Evolutionary conservation across 1,140 invertebrate genomes (phyloP).

Genomic region (Epicauta chinensis): DNA sequence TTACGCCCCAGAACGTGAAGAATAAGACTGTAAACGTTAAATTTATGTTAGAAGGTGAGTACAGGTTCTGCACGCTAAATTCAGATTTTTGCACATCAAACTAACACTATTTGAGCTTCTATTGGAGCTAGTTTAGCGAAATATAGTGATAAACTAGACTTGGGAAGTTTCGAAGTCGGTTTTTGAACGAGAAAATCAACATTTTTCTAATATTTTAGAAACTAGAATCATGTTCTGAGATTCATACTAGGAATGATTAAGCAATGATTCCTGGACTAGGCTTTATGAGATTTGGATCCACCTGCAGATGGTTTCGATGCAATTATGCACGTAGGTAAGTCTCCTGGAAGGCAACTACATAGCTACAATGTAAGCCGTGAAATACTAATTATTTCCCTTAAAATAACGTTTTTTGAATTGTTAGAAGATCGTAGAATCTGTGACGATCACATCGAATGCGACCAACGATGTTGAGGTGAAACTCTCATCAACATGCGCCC

Average conservation of each 20-base stretch:
- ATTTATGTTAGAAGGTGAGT: no score
- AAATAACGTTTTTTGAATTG: constrained; percentile 24
- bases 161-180: no score
- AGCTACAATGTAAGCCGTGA: constrained; percentile 60
- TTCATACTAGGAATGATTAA: no score
- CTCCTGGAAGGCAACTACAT: constrained; percentile 67
- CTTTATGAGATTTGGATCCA: constrained; percentile 93
- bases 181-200: no score
- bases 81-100: no score
- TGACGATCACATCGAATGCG: constrained; percentile 85
- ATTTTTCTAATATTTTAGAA: no score
- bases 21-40: constrained; percentile 1
- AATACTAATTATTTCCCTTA: background rate
- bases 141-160: no score
- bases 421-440: constrained; percentile 83
- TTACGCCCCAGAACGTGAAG: background rate
- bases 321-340: constrained; percentile 94
- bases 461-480: constrained; percentile 74
- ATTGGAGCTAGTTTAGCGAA: no score
- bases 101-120: no score
- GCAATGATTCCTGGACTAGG: no score
- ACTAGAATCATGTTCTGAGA: no score
- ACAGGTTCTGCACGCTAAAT: no score
- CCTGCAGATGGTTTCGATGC: constrained; percentile 99
- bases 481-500: constrained; percentile 81